These are phyloP conservation scores for Bombylius discolor DNA, from an alignment of 2,888 invertebrate species.

Conservation along the genomic window DNA sequence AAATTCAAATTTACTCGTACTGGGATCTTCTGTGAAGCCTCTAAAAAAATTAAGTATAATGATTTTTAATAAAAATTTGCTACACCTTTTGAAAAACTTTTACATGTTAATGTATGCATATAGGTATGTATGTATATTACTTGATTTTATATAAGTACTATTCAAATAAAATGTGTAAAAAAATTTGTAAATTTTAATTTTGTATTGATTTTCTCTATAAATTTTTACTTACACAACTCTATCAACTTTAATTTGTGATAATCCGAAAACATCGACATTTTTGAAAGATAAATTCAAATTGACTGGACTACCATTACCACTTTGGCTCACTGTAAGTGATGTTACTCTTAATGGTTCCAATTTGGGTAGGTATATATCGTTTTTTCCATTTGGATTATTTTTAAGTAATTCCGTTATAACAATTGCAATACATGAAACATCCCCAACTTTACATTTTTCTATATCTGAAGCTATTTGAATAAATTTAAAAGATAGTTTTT, in stretches of 20 bases:
- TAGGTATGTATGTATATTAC: too few species aligned
- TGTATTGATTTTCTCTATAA: too few species aligned
- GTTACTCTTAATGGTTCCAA: slow-evolving; percentile 25
- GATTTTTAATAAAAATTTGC: too few species aligned
- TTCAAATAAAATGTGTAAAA: too few species aligned
- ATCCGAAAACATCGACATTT: not conserved
- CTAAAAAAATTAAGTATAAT: not conserved
- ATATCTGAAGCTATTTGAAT: not conserved
- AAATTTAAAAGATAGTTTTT: too few species aligned
- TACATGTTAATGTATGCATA: too few species aligned
- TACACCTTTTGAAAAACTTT: too few species aligned
- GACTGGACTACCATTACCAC: not conserved
- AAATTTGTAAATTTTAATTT: not conserved
- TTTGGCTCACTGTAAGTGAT: not conserved
- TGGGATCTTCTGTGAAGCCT: slow-evolving; percentile 11
- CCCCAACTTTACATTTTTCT: slow-evolving; percentile 25
- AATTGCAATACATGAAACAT: slow-evolving; percentile 27
- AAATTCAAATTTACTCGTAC: slow-evolving; percentile 13
- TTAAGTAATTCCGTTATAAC: slow-evolving; percentile 24
- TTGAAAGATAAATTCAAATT: not conserved
- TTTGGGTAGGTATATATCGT: slow-evolving; percentile 26
- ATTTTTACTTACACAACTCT: not conserved
- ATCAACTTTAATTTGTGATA: not conserved
- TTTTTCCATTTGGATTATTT: slow-evolving; percentile 26
- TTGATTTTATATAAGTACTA: too few species aligned